Base-by-base conservation (phyloP, 2,113 vertebrate species). In the Bombycilla garrulus region DNA sequence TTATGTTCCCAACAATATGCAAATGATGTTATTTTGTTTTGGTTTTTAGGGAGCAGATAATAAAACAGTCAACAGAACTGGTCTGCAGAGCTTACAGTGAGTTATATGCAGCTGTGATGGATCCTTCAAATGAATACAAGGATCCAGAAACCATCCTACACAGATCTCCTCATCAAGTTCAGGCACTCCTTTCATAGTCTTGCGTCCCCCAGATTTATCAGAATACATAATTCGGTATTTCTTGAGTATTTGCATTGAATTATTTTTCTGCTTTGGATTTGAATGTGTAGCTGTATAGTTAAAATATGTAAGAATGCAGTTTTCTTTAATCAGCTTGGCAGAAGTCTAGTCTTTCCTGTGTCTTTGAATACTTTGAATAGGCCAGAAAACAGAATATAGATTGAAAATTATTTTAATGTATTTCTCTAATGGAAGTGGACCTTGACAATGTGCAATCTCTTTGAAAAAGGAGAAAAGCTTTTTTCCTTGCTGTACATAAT, bases 21-120 rank as follows among this genome's bases (percentile, higher is more conserved):
- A 60, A 76, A 78, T 79, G 20, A 21, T 26, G 9, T 35, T 47
- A 16, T 65, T 73, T 72, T 62, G 65, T 38, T 90, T 51, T 88
- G 61, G 81, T 91, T 85, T 53, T 96, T 92, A 99, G 99, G 97
- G 99, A 99, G 57, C 99, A 99, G 97, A 99, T 99, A 79, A 98
- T 99, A 95, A 98, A 98, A 56, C 99, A 98, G 95, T 99, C 99
- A 9, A 99, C 99, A 6, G 99, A 99, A 93, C 97, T 99, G 94
- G 98, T 99, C 92, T 99, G 98, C 96, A 97, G 98, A 96, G 99
- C 99, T 40, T 99, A 99, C 56, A 97, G 88, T 69, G 99, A 99
- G 88, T 97, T 99, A n/a, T 98, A 99, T 87, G 88, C 98, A 11
- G 98, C 99, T 11, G 98, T 99, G 93, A 98, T 98, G 98, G 95